Conservation (phyloP, 2,113 vertebrate species). For the Alces alces region DNA sequence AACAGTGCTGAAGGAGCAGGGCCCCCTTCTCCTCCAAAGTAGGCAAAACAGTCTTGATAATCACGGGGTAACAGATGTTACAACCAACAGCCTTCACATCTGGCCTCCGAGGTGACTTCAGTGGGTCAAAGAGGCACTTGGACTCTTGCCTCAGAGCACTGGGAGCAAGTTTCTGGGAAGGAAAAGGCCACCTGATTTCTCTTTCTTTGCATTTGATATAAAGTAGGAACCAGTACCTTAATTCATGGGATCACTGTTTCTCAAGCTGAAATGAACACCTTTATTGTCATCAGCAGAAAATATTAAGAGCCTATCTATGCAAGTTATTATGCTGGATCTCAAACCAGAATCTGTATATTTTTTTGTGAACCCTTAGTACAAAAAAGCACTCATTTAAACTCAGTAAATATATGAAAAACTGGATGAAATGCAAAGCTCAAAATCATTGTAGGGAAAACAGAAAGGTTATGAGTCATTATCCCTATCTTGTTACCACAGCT, state of each 20-base stretch:
- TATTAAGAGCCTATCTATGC: background rate
- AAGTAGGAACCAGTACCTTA: background rate
- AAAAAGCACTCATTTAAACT: background rate
- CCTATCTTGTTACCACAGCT: background rate
- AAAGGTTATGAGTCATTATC: background rate
- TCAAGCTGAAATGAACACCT: background rate
- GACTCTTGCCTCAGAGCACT: background rate
- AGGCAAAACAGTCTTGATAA: background rate
- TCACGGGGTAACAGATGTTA: accelerated
- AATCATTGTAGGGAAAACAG: background rate
- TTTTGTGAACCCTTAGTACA: background rate
- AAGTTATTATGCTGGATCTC: background rate
- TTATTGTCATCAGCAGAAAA: background rate
- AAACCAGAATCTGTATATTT: background rate
- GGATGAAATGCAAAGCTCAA: background rate
- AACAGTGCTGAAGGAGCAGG: background rate
- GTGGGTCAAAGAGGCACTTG: background rate
- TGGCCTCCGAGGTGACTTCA: background rate
- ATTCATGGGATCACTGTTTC: background rate
- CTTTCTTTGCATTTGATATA: background rate
- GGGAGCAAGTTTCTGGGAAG: background rate
- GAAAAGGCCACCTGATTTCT: background rate
- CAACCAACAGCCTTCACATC: background rate
- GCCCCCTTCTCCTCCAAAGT: background rate
- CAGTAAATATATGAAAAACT: background rate